These are phyloP conservation scores for Plutella xylostella DNA, from an alignment of 2,888 invertebrate genomes.

Conservation along the genomic window DNA sequence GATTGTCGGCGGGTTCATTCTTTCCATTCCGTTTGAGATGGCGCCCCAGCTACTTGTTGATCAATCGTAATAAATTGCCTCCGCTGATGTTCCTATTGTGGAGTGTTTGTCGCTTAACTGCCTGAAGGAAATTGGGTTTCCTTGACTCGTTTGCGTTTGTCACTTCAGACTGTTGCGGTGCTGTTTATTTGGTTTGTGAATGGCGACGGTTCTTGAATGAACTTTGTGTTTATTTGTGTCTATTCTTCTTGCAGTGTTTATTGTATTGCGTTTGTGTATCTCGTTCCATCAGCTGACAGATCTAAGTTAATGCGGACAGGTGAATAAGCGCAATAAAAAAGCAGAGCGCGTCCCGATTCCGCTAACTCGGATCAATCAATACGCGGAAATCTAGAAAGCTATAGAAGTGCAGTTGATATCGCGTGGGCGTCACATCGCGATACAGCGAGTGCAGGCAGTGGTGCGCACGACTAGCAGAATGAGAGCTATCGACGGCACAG, in stretches of 20 bases:
- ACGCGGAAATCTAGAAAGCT: conserved; percentile 18
- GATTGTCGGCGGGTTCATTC: conserved; percentile 33
- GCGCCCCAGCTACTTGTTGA: conserved; percentile 65
- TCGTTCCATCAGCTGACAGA: too few species aligned
- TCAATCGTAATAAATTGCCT: conserved; percentile 68
- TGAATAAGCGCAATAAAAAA: too few species aligned
- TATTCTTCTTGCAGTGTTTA: neutral
- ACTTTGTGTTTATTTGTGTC: neutral
- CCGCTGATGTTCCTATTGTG: conserved; percentile 66
- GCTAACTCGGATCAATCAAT: too few species aligned
- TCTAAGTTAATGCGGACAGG: too few species aligned
- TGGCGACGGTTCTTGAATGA: neutral
- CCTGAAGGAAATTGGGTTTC: conserved; percentile 63
- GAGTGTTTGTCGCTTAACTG: conserved; percentile 66
- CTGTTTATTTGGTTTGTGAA: too few species aligned
- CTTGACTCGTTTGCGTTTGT: conserved; percentile 57
- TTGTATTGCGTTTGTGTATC: too few species aligned
- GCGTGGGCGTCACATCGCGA: too few species aligned
- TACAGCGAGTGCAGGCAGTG: too few species aligned
- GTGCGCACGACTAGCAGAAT: too few species aligned
- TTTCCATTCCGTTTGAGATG: conserved; percentile 38
- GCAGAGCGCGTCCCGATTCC: too few species aligned
- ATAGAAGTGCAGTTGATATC: conserved; percentile 15
- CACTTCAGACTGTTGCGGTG: too few species aligned
- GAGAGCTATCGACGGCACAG: too few species aligned